phyloP scores from a whole-genome alignment of 1,140 invertebrate species.

The Drosophila sucinea region DNA sequence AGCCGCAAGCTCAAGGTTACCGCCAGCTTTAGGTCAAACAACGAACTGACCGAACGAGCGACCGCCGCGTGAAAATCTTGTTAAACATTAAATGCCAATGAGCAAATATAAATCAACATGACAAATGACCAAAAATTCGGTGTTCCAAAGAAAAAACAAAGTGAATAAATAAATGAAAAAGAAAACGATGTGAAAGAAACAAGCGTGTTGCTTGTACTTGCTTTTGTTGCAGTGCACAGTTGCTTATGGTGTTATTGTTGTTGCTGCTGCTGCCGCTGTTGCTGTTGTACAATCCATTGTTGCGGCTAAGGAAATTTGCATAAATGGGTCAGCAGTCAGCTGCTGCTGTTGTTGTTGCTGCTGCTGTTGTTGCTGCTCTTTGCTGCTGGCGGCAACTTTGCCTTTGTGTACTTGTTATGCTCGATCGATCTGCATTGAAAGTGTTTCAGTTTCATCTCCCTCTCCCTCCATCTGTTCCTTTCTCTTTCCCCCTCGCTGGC shows the following conservation, averaged over 20 bases:
- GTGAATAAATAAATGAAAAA: conserved; percentile 14
- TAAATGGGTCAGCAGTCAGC: conserved; percentile 70
- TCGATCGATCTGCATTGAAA: conserved; percentile 48
- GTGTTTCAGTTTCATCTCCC: conserved; percentile 33
- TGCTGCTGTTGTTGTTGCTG: conserved; percentile 13
- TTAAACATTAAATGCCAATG: conserved; percentile 76
- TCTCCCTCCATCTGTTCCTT: conserved; percentile 9
- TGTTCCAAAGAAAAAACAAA: conserved; percentile 13
- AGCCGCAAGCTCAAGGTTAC: conserved; percentile 54
- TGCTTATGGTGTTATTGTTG: conserved; percentile 26
- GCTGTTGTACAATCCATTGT: conserved; percentile 61
- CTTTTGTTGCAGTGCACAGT: conserved; percentile 47
- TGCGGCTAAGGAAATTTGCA: conserved; percentile 64
- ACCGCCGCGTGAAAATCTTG: conserved; percentile 69
- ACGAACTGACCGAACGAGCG: conserved; percentile 10
- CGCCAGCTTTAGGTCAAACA: conserved; percentile 62
- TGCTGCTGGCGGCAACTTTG: conserved; percentile 32
- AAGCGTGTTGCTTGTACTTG: conserved; percentile 59
- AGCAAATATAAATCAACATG: conserved; percentile 78
- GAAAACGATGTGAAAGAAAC: conserved; percentile 6
- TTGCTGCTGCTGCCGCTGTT: conserved; percentile 28
- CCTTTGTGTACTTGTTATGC: conserved; percentile 70
- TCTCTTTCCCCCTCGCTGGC: not conserved
- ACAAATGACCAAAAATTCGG: conserved; percentile 72
- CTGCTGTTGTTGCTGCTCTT: conserved; percentile 8